phyloP scores from a whole-genome alignment of 1,140 invertebrate genomes.

The Calosoma granatense region DNA sequence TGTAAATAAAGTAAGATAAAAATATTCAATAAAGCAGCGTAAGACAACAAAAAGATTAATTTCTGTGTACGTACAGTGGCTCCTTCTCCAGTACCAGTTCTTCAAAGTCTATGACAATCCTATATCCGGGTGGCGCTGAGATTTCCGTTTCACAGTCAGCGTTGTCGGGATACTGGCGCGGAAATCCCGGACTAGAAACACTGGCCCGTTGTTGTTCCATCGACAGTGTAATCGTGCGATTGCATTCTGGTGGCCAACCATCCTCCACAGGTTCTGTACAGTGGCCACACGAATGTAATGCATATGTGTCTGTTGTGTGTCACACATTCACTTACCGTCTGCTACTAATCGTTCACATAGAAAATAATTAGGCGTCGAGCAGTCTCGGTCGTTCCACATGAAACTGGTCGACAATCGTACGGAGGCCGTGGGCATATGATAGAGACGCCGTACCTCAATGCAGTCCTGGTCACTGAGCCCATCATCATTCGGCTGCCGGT shows the following conservation, averaged over 20 bases:
- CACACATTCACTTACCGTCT: conserved; percentile 38
- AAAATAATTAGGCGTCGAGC: conserved; percentile 55
- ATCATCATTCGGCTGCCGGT: conserved; percentile 69
- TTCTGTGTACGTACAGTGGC: conserved; percentile 54
- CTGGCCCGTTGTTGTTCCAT: conserved; percentile 44
- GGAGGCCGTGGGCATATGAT: conserved; percentile 40
- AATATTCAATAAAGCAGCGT: not conserved
- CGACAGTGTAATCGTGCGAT: conserved; percentile 47
- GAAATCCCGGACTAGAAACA: conserved; percentile 57
- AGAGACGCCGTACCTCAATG: conserved; percentile 58
- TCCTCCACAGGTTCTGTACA: conserved; percentile 31
- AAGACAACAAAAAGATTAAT: too few relatives aligned
- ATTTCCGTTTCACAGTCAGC: conserved; percentile 50
- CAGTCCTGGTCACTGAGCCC: conserved; percentile 67
- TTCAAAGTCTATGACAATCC: conserved; percentile 53
- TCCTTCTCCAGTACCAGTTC: conserved; percentile 59
- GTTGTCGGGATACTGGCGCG: conserved; percentile 58
- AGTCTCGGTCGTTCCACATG: conserved; percentile 71
- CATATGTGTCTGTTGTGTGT: not conserved
- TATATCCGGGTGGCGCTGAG: conserved; percentile 45
- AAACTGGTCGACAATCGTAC: conserved; percentile 38
- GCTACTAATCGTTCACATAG: conserved; percentile 52
- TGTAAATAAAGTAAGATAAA: too few relatives aligned
- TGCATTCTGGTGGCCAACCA: conserved; percentile 42
- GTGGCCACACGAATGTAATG: not conserved